Conservation (phyloP, 2,888 invertebrate species). For the Orgyia antiqua region DNA sequence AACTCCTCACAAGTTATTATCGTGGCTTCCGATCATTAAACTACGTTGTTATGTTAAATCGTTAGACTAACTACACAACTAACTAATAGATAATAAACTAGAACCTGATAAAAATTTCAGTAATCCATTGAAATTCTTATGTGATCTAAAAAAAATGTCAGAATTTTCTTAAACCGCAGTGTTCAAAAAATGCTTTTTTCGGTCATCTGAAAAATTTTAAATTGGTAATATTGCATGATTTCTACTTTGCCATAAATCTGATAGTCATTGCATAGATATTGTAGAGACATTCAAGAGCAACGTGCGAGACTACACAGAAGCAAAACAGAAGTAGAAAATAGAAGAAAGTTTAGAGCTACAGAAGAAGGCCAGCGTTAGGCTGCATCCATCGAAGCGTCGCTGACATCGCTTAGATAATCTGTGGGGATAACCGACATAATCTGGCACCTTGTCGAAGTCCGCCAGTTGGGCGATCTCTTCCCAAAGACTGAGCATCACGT, state of each 20-base stretch:
- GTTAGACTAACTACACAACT: constrained; percentile 18
- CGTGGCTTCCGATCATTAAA: too few relatives aligned
- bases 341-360: constrained; percentile 16
- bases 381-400: constrained; percentile 35
- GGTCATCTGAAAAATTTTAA: constrained; percentile 22
- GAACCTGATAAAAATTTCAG: too few relatives aligned
- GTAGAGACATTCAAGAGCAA: too few relatives aligned
- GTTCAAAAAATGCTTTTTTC: too few relatives aligned
- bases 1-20: too few relatives aligned
- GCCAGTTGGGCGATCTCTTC: constrained; percentile 91
- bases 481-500: constrained; percentile 90
- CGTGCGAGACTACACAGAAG: constrained; percentile 21
- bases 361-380: constrained; percentile 28
- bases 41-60: too few relatives aligned
- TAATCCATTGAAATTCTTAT: too few relatives aligned
- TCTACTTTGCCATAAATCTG: too few relatives aligned
- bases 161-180: constrained; percentile 7
- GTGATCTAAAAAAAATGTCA: too few relatives aligned
- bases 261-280: too few relatives aligned
- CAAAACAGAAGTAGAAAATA: background rate
- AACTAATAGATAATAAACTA: constrained; percentile 6
- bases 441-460: constrained; percentile 89
- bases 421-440: constrained; percentile 72
- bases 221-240: constrained; percentile 8
- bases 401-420: constrained; percentile 33